Percentiles rank a stretch among this genome's conserved stretches.
These are phyloP conservation scores for Quiscalus mexicanus DNA, from an alignment of 2,113 vertebrate species.

Conservation along the genomic window DNA sequence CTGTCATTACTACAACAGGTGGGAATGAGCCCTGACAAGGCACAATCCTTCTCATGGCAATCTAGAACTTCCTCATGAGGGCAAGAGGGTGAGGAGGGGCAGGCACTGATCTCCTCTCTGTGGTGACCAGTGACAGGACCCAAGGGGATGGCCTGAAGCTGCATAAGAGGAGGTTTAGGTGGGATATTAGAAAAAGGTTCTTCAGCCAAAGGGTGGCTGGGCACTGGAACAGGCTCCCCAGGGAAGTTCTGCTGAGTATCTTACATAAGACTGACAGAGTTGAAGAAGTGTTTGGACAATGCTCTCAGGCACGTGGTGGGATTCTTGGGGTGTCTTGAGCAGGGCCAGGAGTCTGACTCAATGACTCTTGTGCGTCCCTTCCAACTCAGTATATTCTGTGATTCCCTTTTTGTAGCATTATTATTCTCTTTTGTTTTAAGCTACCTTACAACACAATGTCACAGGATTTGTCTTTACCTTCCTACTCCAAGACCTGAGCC, in stretches of 20 bases:
- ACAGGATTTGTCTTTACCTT: not conserved
- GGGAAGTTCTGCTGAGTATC: not conserved
- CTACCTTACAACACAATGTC: not conserved
- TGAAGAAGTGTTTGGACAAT: not conserved
- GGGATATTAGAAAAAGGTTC: not conserved
- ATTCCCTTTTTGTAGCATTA: not conserved
- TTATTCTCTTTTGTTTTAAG: not conserved
- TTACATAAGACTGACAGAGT: not conserved
- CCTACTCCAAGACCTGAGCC: not conserved
- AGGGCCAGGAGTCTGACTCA: not conserved
- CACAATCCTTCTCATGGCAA: rapidly evolving
- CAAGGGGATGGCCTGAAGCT: not conserved
- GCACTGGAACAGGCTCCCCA: not conserved
- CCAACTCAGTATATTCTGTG: not conserved
- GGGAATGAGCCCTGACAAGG: not conserved
- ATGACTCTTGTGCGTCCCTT: not conserved
- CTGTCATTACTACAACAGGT: not conserved
- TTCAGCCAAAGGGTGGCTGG: not conserved
- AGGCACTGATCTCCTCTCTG: not conserved
- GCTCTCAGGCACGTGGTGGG: not conserved
- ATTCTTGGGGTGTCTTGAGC: not conserved
- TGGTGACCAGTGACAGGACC: not conserved
- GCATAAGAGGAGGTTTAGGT: not conserved
- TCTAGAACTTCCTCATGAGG: not conserved
- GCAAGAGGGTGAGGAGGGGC: not conserved